Evolutionary conservation across 1,140 invertebrate genomes (phyloP).

Genomic region (Bombus impatiens): DNA sequence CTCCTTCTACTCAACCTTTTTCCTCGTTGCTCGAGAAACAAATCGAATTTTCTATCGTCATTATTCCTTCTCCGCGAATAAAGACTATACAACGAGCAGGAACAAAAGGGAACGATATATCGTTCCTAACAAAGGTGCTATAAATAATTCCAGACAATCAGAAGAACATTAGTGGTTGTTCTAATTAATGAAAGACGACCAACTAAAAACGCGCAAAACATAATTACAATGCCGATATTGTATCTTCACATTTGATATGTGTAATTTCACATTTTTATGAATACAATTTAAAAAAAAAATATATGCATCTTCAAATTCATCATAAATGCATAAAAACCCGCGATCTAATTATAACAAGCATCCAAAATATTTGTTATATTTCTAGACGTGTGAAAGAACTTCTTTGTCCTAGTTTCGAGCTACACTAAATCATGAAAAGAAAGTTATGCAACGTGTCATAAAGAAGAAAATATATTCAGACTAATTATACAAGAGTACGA

Average conservation of each 20-base stretch:
- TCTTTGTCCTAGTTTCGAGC: background rate
- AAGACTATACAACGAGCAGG: background rate
- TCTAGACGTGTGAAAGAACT: background rate
- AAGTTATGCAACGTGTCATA: background rate
- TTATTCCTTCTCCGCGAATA: background rate
- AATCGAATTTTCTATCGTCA: conserved; percentile 6
- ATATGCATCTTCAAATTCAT: too few species aligned
- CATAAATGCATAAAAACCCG: too few species aligned
- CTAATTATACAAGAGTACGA: background rate
- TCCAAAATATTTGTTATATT: background rate
- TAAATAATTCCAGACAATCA: background rate
- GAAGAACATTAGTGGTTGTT: background rate
- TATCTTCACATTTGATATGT: too few species aligned
- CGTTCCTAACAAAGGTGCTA: background rate
- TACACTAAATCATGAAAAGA: background rate
- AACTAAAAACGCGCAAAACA: background rate
- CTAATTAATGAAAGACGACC: background rate
- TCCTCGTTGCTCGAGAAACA: background rate
- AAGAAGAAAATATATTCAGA: background rate
- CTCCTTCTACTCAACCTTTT: background rate
- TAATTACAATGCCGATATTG: background rate
- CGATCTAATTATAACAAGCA: background rate
- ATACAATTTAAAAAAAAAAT: too few species aligned
- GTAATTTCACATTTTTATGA: too few species aligned
- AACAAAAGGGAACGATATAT: background rate